A percentile compares a stretch with the other conserved stretches of the same genome.
These are phyloP conservation scores for Pituophis catenifer DNA, from an alignment of 2,113 vertebrate genomes.

Conservation along the genomic window DNA sequence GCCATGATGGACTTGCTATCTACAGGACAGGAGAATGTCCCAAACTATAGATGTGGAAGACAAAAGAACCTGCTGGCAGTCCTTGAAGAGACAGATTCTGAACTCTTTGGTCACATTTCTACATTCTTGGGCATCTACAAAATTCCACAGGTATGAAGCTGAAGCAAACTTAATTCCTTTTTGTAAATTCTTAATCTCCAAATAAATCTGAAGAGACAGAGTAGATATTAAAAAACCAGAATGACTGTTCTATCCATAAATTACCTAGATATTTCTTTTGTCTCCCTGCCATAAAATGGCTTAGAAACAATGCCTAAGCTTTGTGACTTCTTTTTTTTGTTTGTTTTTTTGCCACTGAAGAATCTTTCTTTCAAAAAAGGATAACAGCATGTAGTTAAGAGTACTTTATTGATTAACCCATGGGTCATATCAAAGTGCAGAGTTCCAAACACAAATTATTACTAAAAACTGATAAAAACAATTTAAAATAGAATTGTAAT, in stretches of 20 bases:
- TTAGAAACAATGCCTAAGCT: not conserved
- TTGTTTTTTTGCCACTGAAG: not conserved
- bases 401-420: too few species aligned
- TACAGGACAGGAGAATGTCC: not conserved
- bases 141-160: not conserved
- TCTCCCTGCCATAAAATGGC: not conserved
- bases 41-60: not conserved
- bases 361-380: not conserved
- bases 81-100: not conserved
- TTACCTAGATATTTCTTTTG: not conserved
- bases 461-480: too few species aligned
- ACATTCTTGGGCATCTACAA: not conserved
- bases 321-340: not conserved
- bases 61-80: not conserved
- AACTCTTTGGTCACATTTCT: not conserved
- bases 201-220: not conserved
- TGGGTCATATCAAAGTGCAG: too few species aligned
- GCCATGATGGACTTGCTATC: not conserved
- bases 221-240: not conserved
- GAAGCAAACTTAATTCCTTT: not conserved
- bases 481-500: too few species aligned
- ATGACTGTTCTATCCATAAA: too few species aligned
- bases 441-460: too few species aligned
- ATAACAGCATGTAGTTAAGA: not conserved
- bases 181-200: not conserved